Percentiles rank a stretch among this genome's conserved stretches.
phyloP scores from a whole-genome alignment of 2,888 invertebrate genomes.

The Leptura quadrifasciata region DNA sequence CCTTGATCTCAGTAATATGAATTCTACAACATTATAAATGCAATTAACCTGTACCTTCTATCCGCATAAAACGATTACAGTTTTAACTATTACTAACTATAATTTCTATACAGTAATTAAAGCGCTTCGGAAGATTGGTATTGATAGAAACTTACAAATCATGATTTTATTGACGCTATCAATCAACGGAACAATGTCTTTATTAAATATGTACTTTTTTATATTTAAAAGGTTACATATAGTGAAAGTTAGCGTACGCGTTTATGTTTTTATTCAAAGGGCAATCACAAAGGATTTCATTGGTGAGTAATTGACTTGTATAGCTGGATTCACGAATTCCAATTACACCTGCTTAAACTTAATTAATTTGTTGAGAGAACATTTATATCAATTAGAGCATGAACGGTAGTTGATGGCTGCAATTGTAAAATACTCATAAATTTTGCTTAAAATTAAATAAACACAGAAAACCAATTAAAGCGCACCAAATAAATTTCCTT shows the following conservation, averaged over 20 bases:
- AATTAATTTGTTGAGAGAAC: conserved; percentile 60
- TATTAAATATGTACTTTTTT: conserved; percentile 27
- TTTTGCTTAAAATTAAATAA: conserved; percentile 55
- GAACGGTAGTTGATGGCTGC: conserved; percentile 52
- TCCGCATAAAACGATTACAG: neutral
- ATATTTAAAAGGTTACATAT: conserved; percentile 23
- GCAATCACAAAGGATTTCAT: conserved; percentile 4
- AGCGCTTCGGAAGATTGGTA: conserved; percentile 24
- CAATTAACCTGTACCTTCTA: conserved; percentile 28
- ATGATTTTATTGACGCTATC: conserved; percentile 41
- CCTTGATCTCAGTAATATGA: too few relatives aligned
- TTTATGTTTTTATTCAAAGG: conserved; percentile 20
- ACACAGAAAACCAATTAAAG: conserved; percentile 60
- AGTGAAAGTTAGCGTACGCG: conserved; percentile 29
- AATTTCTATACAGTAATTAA: conserved; percentile 25
- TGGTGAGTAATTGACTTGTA: conserved; percentile 40
- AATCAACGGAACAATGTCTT: conserved; percentile 37
- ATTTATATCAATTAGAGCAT: conserved; percentile 63
- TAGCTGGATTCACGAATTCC: conserved; percentile 43
- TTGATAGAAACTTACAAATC: conserved; percentile 38
- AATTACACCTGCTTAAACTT: conserved; percentile 57
- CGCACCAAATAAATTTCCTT: conserved; percentile 53
- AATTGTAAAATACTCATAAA: conserved; percentile 53
- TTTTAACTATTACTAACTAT: conserved; percentile 27
- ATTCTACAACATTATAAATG: conserved; percentile 27